Evolutionary conservation across 2,888 invertebrate species (phyloP), one percentile per base, ranked within the genome.

Genomic region (Uloborus plumipes): DNA sequence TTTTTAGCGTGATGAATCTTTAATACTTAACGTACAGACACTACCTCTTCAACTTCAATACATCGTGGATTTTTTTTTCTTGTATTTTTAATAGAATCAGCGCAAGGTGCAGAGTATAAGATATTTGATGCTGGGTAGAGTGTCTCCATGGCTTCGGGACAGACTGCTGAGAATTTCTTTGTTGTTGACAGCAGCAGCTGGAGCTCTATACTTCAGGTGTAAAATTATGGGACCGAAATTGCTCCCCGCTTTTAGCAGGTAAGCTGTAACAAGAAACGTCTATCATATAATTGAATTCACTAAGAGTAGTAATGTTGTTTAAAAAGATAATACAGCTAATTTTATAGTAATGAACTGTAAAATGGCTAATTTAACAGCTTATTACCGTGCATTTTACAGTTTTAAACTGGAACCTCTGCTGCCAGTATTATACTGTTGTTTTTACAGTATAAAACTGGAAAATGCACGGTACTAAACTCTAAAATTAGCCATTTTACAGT

Each of bases 211-310:
- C 62, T 93, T 94, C 2, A 91, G 98, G 85, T 92, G 98, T 83
- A 94, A 95, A 88, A 94, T 98, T 78, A 98, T 98, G 98, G 98
- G 97, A 20, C 96, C 97, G 0, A 96, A 96, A 90, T 64, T 81
- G 51, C 91, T 98, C 87, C 98, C 98, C 7, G 95, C 97, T 84
- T 98, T 98, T 89, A 98, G 98, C 77, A 92, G 93, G 92, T 93
- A 89, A 47, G 26, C 49, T 15, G 22, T 20, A 39, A 11, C 9
- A 7, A 39, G 1, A 2, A 39, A 11, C 7, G 7, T 39, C 39
- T 11, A 39, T 39, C 9, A 26, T 4, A 39, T 7, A 39, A 39
- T 9, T 6, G 6, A 39, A 6, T 6, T 39, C 39, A 39, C 11
- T 39, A 39, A 3, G 26, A 26, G 26, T 26, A 26, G n/a, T n/a